Base-by-base conservation (phyloP, 2,113 vertebrate species). In the Sterrhoptilus dennistouni region DNA sequence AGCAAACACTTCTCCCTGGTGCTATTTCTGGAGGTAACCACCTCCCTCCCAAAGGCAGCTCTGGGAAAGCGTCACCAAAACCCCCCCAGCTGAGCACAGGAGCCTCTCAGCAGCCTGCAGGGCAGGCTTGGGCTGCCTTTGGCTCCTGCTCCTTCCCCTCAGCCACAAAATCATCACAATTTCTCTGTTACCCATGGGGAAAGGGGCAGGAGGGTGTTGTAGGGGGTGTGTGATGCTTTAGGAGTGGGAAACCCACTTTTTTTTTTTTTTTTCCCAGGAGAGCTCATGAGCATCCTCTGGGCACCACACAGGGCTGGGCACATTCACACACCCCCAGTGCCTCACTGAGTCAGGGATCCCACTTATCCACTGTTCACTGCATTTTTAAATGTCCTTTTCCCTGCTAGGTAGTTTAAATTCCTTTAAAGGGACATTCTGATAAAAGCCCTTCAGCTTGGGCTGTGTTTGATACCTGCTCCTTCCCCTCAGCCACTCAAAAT, bases 101-200 rank as follows among this genome's bases (percentile, higher is more conserved):
- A 36, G 5, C 10, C 28, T 1, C 35, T 15, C 15, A 36, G 2
- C 40, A 68, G 56, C 9, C 63, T 2, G 3, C 11, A 28, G 25
- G 72, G 9, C 0, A 18, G 3, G 2, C 22, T 15, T 7, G 38
- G 31, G 35, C 18, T 52, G 45, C 10, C 0, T 38, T 24, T 28
- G 11, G 8, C 8, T n/a, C 23, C 79, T 53, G 35, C 8, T 60
- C 49, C 57, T 83, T 9, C 12, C 27, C 40, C 59, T 49, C 59
- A 38, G 1, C 8, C 33, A 3, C 22, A 15, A 18, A 42, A 13
- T 5, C 57, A 31, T 2, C 28, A 3, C 8, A 40, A 11, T 3
- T 3, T 8, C 36, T 3, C 75, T 49, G 49, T 1, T 65, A 45
- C 36, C 7, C n/a, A 36, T 0, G 0, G 15, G 3, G 42, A 47